Base-by-base conservation (phyloP, 2,797 vertebrate genomes). In the Falco biarmicus region DNA sequence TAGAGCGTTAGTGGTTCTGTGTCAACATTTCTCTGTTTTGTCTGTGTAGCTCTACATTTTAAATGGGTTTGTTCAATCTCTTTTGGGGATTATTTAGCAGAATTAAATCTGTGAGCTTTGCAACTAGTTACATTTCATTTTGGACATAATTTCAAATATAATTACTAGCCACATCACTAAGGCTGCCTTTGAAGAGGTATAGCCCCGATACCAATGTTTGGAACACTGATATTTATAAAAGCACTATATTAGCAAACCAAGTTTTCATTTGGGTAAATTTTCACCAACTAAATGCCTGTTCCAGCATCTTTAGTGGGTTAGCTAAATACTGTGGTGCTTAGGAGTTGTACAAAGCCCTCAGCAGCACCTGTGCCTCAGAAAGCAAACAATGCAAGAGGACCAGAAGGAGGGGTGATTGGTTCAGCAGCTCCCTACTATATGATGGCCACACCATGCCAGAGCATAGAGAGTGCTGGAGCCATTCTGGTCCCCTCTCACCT, bases 381-480 rank as follows among this genome's bases (percentile, higher is more conserved):
- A 83, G 37, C 16, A 56, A 41, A 66, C 0, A 2, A 31, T 5
- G 20, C 13, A 28, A 25, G 28, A 63, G 21, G 50, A 41, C 10
- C 39, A 83, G 51, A n/a, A 25, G 31, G 45, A 81, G 31, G 20
- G 53, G 21, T 59, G 45, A 32, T 6, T 21, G 25, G 32, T 34
- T 57, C 71, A 57, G 54, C 29, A 63, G 60, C 37, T 77, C 47
- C 41, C 28, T 56, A 2, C 47, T 5, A 1, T 24, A 24, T 2
- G 3, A 57, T 53, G 39, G 24, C 22, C 28, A 24, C 31, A 11
- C 22, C 9, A 10, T 13, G 64, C 64, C 50, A 51, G 37, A 31
- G 45, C 26, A 43, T 1, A 1, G 56, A 51, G 19, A 24, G 7
- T 0, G 0, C 41, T 61, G 41, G 34, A 56, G 54, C 25, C 19